Percentiles rank a stretch among this genome's conserved stretches.
These are phyloP conservation scores for Carettochelys insculpta DNA, from an alignment of 2,113 vertebrate species.

Conservation along the genomic window DNA sequence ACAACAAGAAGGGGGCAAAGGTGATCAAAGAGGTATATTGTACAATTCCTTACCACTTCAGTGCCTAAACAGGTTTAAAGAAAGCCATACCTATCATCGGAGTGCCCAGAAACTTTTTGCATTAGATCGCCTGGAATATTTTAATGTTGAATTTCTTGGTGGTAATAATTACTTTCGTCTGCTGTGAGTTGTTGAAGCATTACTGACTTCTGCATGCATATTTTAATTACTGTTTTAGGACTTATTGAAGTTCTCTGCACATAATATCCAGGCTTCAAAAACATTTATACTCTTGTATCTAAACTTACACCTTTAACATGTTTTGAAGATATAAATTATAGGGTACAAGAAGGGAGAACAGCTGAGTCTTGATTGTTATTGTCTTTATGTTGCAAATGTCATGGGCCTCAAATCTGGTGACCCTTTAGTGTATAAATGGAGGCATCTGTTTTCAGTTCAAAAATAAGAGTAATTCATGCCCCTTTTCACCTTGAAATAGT, in stretches of 20 bases:
- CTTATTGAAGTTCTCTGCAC: background rate
- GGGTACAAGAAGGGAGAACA: background rate
- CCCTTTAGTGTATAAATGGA: background rate
- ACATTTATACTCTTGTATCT: background rate
- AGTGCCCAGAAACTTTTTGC: background rate
- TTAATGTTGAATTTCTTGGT: too few relatives aligned
- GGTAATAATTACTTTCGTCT: background rate
- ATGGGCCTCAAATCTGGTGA: background rate
- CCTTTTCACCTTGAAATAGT: background rate
- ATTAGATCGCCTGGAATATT: too few relatives aligned
- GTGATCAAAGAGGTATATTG: slow-evolving; percentile 90
- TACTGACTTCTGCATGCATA: background rate
- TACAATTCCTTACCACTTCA: background rate
- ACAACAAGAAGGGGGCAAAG: slow-evolving; percentile 94
- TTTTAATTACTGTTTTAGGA: background rate
- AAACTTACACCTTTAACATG: background rate
- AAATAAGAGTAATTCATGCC: background rate
- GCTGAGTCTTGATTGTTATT: background rate
- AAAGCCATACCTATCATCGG: background rate
- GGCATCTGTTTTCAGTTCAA: background rate
- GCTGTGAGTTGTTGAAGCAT: background rate
- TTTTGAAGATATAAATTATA: background rate
- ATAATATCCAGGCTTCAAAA: background rate
- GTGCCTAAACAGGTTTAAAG: background rate
- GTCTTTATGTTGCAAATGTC: background rate